phyloP scores from a whole-genome alignment of 2,797 vertebrate species.

The Crypturellus tataupa region DNA sequence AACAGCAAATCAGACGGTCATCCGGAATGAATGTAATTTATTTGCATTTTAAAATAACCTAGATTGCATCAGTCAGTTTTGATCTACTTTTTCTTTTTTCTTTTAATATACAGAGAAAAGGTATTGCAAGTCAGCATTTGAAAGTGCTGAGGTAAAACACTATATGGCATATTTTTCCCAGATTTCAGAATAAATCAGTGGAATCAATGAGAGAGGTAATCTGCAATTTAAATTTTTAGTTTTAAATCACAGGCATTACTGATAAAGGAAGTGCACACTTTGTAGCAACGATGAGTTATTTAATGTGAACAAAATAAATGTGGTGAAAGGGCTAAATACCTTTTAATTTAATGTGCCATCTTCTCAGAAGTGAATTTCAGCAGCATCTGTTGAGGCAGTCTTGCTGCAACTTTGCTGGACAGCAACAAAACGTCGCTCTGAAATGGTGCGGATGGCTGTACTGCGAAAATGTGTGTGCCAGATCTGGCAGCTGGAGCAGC shows the following conservation, averaged over 20 bases:
- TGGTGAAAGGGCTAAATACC: not conserved
- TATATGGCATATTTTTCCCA: not conserved
- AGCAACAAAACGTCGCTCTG: not conserved
- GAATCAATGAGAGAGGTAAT: not conserved
- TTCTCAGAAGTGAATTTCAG: not conserved
- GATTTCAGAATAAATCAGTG: not conserved
- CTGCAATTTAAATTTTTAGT: not conserved
- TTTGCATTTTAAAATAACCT: conserved; percentile 21
- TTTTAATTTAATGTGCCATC: not conserved
- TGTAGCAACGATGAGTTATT: not conserved
- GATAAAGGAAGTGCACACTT: not conserved
- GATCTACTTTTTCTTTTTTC: not conserved
- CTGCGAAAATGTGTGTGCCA: not conserved
- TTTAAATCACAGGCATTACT: not conserved
- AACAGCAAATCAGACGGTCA: not conserved
- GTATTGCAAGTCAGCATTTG: not conserved
- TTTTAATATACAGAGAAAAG: not conserved
- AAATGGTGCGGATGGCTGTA: not conserved
- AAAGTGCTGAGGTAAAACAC: not conserved
- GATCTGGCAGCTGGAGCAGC: not conserved
- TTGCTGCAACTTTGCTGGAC: not conserved
- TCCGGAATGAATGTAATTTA: conserved; percentile 21
- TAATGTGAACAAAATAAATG: not conserved
- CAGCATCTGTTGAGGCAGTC: not conserved
- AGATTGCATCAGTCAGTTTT: not conserved